Conservation (phyloP, 92 coral and sea anemone genomes). For the Muricea muricata region DNA sequence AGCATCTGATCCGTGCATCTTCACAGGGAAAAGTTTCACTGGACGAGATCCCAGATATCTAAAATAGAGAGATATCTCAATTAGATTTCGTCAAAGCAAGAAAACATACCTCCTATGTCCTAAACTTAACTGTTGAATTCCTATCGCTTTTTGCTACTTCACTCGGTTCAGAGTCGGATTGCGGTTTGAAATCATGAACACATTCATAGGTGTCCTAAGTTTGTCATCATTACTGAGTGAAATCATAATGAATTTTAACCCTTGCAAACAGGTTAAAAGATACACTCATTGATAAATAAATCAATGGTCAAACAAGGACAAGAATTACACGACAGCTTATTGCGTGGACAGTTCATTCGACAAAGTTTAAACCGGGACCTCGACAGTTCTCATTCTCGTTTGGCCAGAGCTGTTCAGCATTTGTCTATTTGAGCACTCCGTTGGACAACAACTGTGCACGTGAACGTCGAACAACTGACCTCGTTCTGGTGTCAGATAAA, state of each 20-base stretch:
- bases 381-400: too few relatives aligned
- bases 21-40: slow-evolving; percentile 90
- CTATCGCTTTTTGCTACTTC: neutral
- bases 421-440: neutral
- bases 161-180: slow-evolving; percentile 18
- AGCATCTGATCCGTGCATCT: slow-evolving; percentile 98
- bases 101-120: too few relatives aligned
- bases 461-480: slow-evolving; percentile 55
- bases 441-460: neutral
- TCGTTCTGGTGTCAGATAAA: slow-evolving; percentile 96
- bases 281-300: too few relatives aligned
- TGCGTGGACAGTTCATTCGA: too few relatives aligned
- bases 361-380: too few relatives aligned
- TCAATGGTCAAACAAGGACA: too few relatives aligned
- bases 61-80: neutral
- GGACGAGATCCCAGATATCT: slow-evolving; percentile 98
- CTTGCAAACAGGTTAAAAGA: too few relatives aligned
- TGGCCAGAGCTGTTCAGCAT: too few relatives aligned
- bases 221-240: slow-evolving; percentile 12
- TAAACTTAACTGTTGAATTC: neutral
- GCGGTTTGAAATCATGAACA: slow-evolving; percentile 3
- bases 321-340: too few relatives aligned
- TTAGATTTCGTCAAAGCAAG: neutral
- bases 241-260: too few relatives aligned
- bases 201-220: neutral